Percentiles rank a stretch among this genome's conserved stretches.
phyloP scores from a whole-genome alignment of 2,113 vertebrate genomes.

The Cebus imitator region DNA sequence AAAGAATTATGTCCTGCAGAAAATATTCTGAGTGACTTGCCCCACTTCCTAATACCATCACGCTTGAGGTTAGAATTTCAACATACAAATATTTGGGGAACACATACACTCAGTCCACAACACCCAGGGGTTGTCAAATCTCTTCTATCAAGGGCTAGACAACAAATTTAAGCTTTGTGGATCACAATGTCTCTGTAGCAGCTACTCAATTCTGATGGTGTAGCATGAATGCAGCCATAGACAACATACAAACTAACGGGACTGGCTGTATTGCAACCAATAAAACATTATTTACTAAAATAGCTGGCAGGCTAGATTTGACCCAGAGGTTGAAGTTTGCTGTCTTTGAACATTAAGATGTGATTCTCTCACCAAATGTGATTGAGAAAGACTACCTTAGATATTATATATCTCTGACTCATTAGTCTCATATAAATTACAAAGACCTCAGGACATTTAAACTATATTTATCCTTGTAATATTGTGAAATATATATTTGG shows the following conservation, averaged over 20 bases:
- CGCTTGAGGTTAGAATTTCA: neutral
- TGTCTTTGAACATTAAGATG: neutral
- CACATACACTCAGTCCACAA: neutral
- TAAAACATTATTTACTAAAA: neutral
- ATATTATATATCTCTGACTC: neutral
- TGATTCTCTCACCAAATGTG: neutral
- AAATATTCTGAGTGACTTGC: neutral
- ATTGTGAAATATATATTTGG: neutral
- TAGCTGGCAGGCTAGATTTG: neutral
- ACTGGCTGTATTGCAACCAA: neutral
- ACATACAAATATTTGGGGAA: neutral
- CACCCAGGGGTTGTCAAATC: neutral
- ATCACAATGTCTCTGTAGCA: neutral
- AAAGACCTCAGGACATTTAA: neutral
- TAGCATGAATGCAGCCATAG: neutral
- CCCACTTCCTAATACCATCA: neutral
- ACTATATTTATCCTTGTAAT: neutral
- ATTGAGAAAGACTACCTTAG: neutral
- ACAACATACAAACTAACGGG: neutral
- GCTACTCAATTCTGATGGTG: neutral
- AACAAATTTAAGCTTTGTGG: neutral
- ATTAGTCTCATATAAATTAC: neutral
- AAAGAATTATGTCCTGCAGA: neutral
- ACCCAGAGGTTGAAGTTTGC: neutral
- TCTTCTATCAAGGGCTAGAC: neutral